Percentiles rank a stretch among this genome's conserved stretches.
Evolutionary conservation across 2,797 vertebrate genomes (phyloP).

Genomic region (Sphaeramia orbicularis): DNA sequence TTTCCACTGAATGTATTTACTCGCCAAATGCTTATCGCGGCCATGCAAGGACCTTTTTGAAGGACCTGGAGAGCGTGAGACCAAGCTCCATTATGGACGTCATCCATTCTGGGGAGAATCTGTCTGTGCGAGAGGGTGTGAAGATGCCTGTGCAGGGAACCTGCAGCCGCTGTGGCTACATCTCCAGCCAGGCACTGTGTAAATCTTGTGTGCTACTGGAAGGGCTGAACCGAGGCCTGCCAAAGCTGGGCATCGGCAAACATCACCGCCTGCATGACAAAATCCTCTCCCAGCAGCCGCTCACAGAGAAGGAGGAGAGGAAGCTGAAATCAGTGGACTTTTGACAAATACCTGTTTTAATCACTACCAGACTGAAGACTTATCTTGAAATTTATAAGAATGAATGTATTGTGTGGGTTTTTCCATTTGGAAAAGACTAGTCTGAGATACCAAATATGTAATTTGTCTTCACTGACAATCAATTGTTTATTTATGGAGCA

Average conservation of each 20-base stretch:
- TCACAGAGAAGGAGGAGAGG: conserved; percentile 77
- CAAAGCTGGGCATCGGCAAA: conserved; percentile 90
- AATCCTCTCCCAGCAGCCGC: conserved; percentile 82
- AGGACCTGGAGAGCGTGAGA: conserved; percentile 87
- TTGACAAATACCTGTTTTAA: conserved; percentile 60
- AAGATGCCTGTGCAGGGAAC: conserved; percentile 87
- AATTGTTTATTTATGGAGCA: conserved; percentile 12
- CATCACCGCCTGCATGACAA: conserved; percentile 87
- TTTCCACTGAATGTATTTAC: conserved; percentile 93
- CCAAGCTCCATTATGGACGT: conserved; percentile 90
- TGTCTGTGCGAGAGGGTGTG: conserved; percentile 87
- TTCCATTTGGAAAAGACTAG: background rate
- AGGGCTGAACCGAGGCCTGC: conserved; percentile 90
- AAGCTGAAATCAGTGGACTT: conserved; percentile 83
- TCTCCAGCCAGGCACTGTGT: conserved; percentile 91
- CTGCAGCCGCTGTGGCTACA: conserved; percentile 90
- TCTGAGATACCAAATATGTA: background rate
- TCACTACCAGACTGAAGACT: background rate
- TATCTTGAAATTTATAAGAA: conserved; percentile 8
- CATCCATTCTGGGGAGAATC: conserved; percentile 91
- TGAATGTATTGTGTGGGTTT: background rate
- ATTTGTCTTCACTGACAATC: conserved; percentile 15
- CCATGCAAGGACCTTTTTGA: conserved; percentile 88
- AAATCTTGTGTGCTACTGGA: conserved; percentile 92
- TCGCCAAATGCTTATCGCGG: conserved; percentile 94